Conservation (phyloP, 1,140 invertebrate genomes). For the Bombyx mandarina region DNA sequence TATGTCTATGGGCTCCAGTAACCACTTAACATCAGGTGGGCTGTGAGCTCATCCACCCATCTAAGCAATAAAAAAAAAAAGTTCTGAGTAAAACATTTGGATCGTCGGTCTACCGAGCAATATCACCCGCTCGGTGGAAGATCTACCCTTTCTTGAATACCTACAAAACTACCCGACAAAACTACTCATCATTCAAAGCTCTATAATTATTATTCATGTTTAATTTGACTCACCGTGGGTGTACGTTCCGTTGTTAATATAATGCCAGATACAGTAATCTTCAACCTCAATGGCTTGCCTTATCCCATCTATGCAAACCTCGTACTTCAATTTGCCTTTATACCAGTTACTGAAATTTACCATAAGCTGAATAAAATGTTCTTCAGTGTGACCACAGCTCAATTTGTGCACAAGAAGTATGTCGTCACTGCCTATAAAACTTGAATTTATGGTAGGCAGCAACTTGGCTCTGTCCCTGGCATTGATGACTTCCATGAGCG, state of each 20-base stretch:
- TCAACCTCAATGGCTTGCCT: conserved; percentile 29
- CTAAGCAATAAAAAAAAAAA: neutral
- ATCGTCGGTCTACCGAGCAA: too few relatives aligned
- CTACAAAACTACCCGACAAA: too few relatives aligned
- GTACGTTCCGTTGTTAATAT: conserved; percentile 29
- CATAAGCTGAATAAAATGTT: neutral
- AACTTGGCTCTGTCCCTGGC: too few relatives aligned
- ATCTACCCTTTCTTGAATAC: too few relatives aligned
- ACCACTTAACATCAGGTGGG: too few relatives aligned
- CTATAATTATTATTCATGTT: too few relatives aligned
- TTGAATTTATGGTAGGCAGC: neutral
- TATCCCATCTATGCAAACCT: conserved; percentile 17
- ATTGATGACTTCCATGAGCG: too few relatives aligned
- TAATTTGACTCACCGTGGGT: conserved; percentile 32
- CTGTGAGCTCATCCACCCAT: too few relatives aligned
- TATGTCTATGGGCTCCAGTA: too few relatives aligned
- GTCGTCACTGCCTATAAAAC: neutral
- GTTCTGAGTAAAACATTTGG: too few relatives aligned
- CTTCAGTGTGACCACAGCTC: neutral
- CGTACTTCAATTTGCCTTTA: conserved; percentile 40
- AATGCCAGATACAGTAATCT: conserved; percentile 36
- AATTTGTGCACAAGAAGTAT: neutral
- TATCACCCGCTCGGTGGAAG: too few relatives aligned
- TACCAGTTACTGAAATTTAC: neutral
- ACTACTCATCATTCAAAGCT: too few relatives aligned